These are phyloP conservation scores for Opisthocomus hoazin DNA, from an alignment of 2,113 vertebrate genomes.

Conservation along the genomic window DNA sequence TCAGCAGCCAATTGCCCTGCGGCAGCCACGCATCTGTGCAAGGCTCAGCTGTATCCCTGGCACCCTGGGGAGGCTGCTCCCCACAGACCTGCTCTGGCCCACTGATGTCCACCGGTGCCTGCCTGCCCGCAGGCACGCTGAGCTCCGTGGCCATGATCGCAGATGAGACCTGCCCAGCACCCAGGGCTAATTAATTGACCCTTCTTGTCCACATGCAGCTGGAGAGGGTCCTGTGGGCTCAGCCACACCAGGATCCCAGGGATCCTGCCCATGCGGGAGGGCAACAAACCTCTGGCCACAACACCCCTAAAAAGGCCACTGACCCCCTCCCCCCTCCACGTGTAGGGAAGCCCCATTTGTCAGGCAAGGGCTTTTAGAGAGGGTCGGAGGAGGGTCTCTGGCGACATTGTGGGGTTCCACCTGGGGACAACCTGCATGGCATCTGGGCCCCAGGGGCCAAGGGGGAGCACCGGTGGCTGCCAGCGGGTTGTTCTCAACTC, in stretches of 20 bases:
- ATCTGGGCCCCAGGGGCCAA: background rate
- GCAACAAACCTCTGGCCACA: background rate
- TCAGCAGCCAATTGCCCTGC: background rate
- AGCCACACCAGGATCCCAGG: background rate
- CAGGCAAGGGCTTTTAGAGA: background rate
- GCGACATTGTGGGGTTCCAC: background rate
- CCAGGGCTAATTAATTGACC: background rate
- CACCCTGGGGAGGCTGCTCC: background rate
- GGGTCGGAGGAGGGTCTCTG: background rate
- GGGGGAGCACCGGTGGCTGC: background rate
- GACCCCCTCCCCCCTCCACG: background rate
- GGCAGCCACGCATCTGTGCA: rapidly evolving
- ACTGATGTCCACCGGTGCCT: background rate
- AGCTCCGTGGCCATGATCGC: background rate
- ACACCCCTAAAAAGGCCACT: background rate
- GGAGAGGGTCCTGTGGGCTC: background rate
- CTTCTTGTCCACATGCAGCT: background rate
- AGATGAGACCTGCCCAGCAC: background rate
- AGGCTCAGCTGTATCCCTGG: background rate
- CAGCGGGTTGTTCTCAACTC: background rate
- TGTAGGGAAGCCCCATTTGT: background rate
- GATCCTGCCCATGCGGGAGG: background rate
- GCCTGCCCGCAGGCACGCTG: background rate
- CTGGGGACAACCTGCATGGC: background rate
- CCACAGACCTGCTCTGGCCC: background rate